Evolutionary conservation across 2,113 vertebrate genomes (phyloP), one percentile per base, ranked within the genome.

Genomic region (Odontophorus gujanensis): DNA sequence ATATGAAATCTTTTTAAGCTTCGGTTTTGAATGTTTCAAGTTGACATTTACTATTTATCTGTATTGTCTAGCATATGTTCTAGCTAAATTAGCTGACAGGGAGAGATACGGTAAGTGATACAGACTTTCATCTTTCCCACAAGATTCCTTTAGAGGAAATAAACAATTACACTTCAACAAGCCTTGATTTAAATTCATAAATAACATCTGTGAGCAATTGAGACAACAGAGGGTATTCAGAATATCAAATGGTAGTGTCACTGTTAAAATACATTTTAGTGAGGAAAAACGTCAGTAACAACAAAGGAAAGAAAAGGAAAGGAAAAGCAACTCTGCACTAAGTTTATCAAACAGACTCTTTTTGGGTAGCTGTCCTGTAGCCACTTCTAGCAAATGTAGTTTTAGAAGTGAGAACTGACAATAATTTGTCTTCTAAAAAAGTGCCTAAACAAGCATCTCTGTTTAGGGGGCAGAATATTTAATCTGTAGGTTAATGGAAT

Each of bases 111-210:
- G 83, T 81, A 84, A 94, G 89, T 45, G 34, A 42, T 69, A 24
- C 36, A 78, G 53, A 36, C 73, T 95, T 84, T 94, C 75, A 87
- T 89, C 87, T 96, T 92, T 63, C 43, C 80, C 76, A 42, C 58
- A 85, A 80, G 61, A 66, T 20, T 77, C 28, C 34, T 92, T n/a
- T 63, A 57, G 61, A 91, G 67, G 61, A 93, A 91, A 89, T 85
- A 69, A 80, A 63, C 59, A 74, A 91, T 91, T 91, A 71, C 32
- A 69, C 55, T 77, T 87, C 71, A 76, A 93, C 50, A 89, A 75
- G 50, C 42, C 45, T 77, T 86, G 84, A 86, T 88, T 94, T 86
- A 86, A 88, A 84, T 68, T 86, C 20, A 93, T 93, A 58, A 95
- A 86, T 95, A 81, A 89, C 84, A 66, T 71, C 81, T 84, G 62